Conservation (phyloP, 1,140 invertebrate species). For the Maconellicoccus hirsutus region DNA sequence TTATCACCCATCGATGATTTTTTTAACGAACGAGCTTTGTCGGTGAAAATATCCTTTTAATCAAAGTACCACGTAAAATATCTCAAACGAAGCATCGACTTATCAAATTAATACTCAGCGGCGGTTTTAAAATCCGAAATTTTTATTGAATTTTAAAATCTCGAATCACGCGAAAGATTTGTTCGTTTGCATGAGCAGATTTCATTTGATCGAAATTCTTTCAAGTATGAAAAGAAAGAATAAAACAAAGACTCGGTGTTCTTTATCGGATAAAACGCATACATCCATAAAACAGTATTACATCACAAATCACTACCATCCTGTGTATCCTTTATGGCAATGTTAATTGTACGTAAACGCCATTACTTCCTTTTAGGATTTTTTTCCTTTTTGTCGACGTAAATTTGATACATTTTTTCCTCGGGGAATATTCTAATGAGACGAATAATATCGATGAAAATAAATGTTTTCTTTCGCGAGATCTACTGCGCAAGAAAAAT, state of each 20-base stretch:
- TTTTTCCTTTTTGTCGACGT: neutral
- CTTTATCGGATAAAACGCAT: conserved; percentile 2
- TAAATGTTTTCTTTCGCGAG: too few species aligned
- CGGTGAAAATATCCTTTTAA: neutral
- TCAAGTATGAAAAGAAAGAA: neutral
- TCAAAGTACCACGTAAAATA: neutral
- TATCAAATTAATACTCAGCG: neutral
- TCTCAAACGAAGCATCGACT: neutral
- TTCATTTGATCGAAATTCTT: neutral
- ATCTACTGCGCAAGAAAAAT: too few species aligned
- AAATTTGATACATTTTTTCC: too few species aligned
- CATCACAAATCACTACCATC: neutral
- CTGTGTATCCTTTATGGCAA: neutral
- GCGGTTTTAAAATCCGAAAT: neutral
- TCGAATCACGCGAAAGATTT: neutral
- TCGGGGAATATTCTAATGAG: too few species aligned
- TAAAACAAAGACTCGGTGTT: neutral
- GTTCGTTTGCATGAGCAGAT: neutral
- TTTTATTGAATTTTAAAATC: neutral
- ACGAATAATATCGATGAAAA: too few species aligned
- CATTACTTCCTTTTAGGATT: neutral
- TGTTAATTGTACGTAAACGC: neutral
- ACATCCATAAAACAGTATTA: neutral
- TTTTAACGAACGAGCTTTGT: neutral
- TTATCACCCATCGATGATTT: neutral